These are phyloP conservation scores for Lasioglossum morio DNA, from an alignment of 2,888 invertebrate species.

Conservation along the genomic window DNA sequence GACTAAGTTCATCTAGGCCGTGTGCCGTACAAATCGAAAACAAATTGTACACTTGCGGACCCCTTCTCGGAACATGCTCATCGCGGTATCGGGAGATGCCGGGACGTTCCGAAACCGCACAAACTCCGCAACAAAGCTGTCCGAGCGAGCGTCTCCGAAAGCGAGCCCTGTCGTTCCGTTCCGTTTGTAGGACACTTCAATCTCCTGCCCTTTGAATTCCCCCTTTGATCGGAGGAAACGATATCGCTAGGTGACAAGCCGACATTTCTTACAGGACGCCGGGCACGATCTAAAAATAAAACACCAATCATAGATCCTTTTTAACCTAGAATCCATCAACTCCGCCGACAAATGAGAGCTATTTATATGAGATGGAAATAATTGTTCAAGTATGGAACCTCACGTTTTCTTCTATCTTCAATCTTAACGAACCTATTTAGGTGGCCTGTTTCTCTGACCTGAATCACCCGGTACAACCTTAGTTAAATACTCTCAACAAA, in stretches of 20 bases:
- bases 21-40: slow-evolving; percentile 6
- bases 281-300: not conserved
- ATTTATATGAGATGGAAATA: not conserved
- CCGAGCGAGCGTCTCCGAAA: not conserved
- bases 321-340: not conserved
- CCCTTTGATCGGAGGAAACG: slow-evolving; percentile 21
- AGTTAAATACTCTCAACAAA: too few relatives aligned
- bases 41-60: not conserved
- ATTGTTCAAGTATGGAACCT: too few relatives aligned
- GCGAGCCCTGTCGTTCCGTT: slow-evolving; percentile 5
- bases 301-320: not conserved
- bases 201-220: slow-evolving; percentile 53
- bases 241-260: slow-evolving; percentile 31
- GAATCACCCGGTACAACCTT: too few relatives aligned
- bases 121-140: slow-evolving; percentile 30
- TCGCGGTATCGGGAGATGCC: not conserved
- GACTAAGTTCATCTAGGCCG: not conserved
- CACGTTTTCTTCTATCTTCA: too few relatives aligned
- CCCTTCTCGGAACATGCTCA: not conserved
- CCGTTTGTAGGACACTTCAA: slow-evolving; percentile 56
- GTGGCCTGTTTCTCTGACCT: too few relatives aligned
- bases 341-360: not conserved
- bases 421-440: too few relatives aligned
- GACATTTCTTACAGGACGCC: slow-evolving; percentile 11
- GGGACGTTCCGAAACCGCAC: not conserved